A percentile compares a stretch with the other conserved stretches of the same genome.
Conservation (phyloP, 2,113 vertebrate genomes). For the Ancistrus triradiatus region DNA sequence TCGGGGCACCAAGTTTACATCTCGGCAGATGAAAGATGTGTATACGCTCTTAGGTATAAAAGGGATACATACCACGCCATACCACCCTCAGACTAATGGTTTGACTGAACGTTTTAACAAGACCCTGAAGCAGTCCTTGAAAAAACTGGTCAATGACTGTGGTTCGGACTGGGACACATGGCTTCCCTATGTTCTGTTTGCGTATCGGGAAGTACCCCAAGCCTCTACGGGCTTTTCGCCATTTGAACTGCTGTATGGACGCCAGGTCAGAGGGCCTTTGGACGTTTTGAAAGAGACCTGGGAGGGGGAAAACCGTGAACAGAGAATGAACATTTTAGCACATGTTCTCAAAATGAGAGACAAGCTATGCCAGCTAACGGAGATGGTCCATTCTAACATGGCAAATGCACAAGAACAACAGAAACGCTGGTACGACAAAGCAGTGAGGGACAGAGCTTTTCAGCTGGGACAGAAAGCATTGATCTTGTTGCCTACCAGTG, state of each 20-base stretch:
- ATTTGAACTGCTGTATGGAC: background rate
- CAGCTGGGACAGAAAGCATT: background rate
- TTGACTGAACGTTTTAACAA: background rate
- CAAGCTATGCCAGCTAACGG: background rate
- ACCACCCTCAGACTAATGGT: background rate
- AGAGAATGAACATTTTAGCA: background rate
- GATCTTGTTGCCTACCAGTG: background rate
- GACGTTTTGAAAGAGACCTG: background rate
- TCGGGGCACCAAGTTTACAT: conserved; percentile 4
- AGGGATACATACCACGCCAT: background rate
- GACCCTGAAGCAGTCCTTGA: background rate
- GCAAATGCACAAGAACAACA: background rate
- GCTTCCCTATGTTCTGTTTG: background rate
- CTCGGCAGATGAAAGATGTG: background rate
- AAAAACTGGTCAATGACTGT: background rate
- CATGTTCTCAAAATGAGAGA: background rate
- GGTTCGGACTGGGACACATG: background rate
- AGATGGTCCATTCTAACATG: background rate
- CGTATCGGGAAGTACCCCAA: background rate
- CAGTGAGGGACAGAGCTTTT: background rate
- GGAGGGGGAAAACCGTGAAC: background rate
- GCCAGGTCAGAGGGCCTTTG: background rate
- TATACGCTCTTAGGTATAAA: background rate
- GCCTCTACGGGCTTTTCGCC: background rate
- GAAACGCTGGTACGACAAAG: conserved; percentile 1